Evolutionary conservation across 2,113 vertebrate species (phyloP).

Genomic region (Odobenus rosmarus): DNA sequence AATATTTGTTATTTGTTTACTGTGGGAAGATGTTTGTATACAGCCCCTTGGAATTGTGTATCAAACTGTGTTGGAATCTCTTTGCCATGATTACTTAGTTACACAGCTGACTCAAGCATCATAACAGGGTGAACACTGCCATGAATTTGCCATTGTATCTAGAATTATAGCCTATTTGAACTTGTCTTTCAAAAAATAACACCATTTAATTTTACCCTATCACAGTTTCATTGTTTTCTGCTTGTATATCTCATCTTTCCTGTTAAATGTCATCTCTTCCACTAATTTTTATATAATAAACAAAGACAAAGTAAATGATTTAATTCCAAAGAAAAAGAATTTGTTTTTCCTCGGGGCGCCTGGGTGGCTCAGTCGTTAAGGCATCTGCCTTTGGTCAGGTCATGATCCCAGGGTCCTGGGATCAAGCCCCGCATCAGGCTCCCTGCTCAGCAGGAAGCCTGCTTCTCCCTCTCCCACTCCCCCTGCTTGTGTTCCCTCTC

Average conservation of each 20-base stretch:
- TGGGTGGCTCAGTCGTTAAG: too few species aligned
- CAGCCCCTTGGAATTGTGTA: not conserved
- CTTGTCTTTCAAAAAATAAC: constrained; percentile 34
- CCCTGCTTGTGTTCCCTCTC: too few species aligned
- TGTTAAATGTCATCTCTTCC: constrained; percentile 39
- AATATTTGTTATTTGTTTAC: not conserved
- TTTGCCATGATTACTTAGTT: not conserved
- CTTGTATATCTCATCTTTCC: constrained; percentile 33
- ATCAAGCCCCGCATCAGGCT: too few species aligned
- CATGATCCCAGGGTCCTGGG: too few species aligned
- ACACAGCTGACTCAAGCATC: not conserved
- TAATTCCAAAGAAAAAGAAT: constrained; percentile 15
- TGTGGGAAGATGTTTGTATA: not conserved
- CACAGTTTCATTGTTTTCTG: constrained; percentile 31
- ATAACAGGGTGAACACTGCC: not conserved
- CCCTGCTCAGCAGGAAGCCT: too few species aligned
- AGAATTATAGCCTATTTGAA: not conserved
- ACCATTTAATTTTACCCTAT: constrained; percentile 28
- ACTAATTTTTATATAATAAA: constrained; percentile 3
- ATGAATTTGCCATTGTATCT: constrained; percentile 14
- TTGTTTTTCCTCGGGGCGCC: too few species aligned
- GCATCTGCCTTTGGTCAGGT: too few species aligned
- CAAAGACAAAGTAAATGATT: not conserved
- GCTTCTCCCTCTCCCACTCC: too few species aligned
- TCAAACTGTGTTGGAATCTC: not conserved